A percentile compares a stretch with the other conserved stretches of the same genome.
These are phyloP conservation scores for Streblospio benedicti DNA, from an alignment of 1,140 invertebrate genomes.

Conservation along the genomic window DNA sequence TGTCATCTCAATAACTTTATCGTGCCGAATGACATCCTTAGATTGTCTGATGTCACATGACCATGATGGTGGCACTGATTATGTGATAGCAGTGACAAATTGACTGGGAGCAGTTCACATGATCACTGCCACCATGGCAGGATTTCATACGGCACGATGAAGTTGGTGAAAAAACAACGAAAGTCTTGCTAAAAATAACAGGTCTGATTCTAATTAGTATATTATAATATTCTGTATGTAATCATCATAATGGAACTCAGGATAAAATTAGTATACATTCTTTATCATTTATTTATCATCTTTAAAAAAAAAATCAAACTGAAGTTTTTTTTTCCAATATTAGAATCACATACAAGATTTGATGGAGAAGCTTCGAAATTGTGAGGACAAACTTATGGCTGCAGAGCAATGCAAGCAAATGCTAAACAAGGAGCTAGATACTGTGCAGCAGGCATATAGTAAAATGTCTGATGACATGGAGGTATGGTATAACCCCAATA, in stretches of 20 bases:
- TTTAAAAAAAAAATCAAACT: not conserved
- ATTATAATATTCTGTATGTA: not conserved
- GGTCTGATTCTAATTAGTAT: not conserved
- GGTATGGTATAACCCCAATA: conserved; percentile 11
- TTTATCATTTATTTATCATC: not conserved
- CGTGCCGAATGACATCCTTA: no score
- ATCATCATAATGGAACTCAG: not conserved
- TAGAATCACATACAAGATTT: conserved; percentile 12
- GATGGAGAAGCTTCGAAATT: conserved; percentile 27
- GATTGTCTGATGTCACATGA: no score
- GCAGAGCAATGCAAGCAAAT: conserved; percentile 32
- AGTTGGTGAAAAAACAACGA: no score
- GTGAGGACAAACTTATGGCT: conserved; percentile 33
- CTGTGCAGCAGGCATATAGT: conserved; percentile 22
- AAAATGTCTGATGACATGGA: conserved; percentile 26
- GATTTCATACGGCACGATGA: no score
- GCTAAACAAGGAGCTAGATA: conserved; percentile 25
- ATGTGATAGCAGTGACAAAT: no score
- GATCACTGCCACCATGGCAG: no score
- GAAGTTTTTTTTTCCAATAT: not conserved
- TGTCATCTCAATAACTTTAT: no score
- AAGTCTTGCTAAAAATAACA: not conserved
- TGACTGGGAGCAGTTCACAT: no score
- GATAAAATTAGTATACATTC: not conserved
- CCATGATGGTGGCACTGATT: no score